These are phyloP conservation scores for Mythimna ferrago DNA, from an alignment of 2,888 invertebrate species.

Conservation along the genomic window DNA sequence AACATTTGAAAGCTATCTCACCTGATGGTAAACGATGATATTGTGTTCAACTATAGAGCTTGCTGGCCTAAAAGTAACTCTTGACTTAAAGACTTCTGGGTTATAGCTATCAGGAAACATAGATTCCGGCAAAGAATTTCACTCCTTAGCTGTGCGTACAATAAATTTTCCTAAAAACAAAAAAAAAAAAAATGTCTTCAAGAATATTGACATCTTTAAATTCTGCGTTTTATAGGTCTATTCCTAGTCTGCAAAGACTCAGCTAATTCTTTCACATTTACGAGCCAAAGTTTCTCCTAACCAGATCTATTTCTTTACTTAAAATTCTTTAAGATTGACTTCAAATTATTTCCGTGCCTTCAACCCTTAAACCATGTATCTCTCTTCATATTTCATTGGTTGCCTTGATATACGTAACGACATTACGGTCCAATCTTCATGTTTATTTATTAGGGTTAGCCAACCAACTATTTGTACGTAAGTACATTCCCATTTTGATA, in stretches of 20 bases:
- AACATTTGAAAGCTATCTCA: no score
- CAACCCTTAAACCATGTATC: slow-evolving; percentile 13
- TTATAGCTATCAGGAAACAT: no score
- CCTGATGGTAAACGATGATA: no score
- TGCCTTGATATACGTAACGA: slow-evolving; percentile 62
- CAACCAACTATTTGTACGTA: slow-evolving; percentile 57
- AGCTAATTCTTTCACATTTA: not conserved
- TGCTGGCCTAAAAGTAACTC: no score
- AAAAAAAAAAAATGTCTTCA: no score
- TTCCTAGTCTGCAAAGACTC: not conserved
- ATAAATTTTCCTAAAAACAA: no score
- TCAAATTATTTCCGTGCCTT: not conserved
- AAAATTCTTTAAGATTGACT: not conserved
- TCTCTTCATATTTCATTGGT: slow-evolving; percentile 74
- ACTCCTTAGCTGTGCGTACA: no score
- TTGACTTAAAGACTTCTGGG: no score
- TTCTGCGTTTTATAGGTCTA: no score
- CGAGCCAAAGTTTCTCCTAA: not conserved
- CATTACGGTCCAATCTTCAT: slow-evolving; percentile 76
- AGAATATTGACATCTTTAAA: not conserved
- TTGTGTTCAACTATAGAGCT: no score
- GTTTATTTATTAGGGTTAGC: slow-evolving; percentile 82
- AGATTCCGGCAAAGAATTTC: no score
- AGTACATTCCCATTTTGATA: slow-evolving; percentile 57
- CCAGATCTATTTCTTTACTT: not conserved